phyloP scores from a whole-genome alignment of 2,113 vertebrate genomes.

The Philantomba maxwellii region DNA sequence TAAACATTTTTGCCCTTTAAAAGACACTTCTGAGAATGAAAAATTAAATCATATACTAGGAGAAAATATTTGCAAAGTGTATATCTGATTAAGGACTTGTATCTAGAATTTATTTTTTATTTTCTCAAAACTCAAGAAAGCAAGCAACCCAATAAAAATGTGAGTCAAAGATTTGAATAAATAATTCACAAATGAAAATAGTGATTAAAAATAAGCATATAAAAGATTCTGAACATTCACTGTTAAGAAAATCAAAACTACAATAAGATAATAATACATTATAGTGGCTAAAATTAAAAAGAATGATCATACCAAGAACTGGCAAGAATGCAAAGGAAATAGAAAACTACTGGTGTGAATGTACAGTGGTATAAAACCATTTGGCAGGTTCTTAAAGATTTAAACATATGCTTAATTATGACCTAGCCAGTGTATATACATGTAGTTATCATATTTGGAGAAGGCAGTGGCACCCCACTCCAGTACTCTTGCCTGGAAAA shows the following conservation, averaged over 20 bases:
- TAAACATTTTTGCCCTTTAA: neutral
- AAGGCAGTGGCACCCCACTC: too few relatives aligned
- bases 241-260: constrained; percentile 2
- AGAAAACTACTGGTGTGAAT: neutral
- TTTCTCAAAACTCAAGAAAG: neutral
- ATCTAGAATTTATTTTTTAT: neutral
- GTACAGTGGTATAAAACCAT: neutral
- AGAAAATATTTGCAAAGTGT: neutral
- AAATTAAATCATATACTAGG: neutral
- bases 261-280: neutral
- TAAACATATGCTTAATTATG: neutral
- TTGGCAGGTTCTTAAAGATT: neutral
- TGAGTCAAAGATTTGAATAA: neutral
- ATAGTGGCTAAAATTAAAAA: neutral
- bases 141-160: neutral
- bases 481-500: too few relatives aligned
- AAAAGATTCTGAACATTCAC: neutral
- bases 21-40: neutral
- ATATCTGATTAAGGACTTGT: neutral
- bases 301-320: neutral
- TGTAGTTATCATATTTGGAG: neutral
- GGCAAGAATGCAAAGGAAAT: neutral
- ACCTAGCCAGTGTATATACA: neutral
- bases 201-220: neutral
- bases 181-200: neutral